Conservation (phyloP, 2,797 vertebrate species). For the Anomalospiza imberbis region DNA sequence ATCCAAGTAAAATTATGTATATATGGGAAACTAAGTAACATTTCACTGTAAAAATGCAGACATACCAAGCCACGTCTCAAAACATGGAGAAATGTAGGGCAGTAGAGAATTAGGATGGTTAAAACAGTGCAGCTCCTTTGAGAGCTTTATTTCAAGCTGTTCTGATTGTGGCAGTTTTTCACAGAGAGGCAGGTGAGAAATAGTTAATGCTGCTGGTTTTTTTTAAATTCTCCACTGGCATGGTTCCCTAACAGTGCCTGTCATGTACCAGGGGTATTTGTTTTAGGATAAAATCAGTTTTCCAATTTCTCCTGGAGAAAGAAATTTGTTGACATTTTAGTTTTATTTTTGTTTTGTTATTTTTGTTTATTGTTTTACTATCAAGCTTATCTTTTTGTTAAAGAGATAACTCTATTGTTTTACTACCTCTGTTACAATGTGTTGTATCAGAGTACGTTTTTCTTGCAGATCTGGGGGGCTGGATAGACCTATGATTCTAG, state of each 20-base stretch:
- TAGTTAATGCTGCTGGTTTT: neutral
- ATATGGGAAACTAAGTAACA: neutral
- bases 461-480: neutral
- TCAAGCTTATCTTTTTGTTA: neutral
- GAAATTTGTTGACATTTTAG: neutral
- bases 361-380: no score
- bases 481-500: neutral
- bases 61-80: neutral
- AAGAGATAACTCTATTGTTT: neutral
- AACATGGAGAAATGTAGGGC: neutral
- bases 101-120: neutral
- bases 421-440: neutral
- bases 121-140: neutral
- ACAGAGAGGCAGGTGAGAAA: neutral
- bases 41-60: neutral
- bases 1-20: neutral
- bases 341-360: no score
- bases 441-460: neutral
- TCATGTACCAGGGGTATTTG: neutral
- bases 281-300: neutral
- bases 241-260: neutral
- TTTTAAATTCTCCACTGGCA: neutral
- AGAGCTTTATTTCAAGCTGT: constrained; percentile 1
- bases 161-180: neutral
- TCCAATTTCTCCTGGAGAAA: neutral